These are phyloP conservation scores for Sebastes diaconus DNA, from an alignment of 2,797 vertebrate species.

Conservation along the genomic window DNA sequence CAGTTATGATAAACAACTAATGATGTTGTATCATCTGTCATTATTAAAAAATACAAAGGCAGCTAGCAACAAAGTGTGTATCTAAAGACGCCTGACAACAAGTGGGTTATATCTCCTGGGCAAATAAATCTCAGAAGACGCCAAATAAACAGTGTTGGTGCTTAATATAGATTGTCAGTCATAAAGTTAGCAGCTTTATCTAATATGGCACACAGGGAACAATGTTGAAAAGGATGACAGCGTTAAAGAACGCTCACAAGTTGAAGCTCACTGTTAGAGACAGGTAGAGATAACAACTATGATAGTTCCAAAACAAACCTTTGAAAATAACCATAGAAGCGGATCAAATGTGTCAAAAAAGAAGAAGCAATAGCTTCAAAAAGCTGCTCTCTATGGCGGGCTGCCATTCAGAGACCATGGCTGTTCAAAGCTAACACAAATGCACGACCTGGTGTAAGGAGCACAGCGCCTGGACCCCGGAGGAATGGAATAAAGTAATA, in stretches of 20 bases:
- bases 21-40: background rate
- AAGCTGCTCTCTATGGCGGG: background rate
- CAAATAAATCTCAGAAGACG: background rate
- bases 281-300: background rate
- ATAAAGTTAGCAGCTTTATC: background rate
- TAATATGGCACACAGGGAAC: background rate
- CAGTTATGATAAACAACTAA: background rate
- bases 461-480: slow-evolving; percentile 4
- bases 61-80: background rate
- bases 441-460: background rate
- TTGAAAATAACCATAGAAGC: background rate
- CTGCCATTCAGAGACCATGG: background rate
- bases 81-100: background rate
- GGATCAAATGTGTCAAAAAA: background rate
- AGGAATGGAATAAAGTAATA: slow-evolving; percentile 12
- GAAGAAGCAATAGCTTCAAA: background rate
- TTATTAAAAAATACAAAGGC: background rate
- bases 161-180: background rate
- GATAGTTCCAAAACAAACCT: background rate
- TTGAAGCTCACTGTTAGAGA: background rate
- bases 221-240: background rate
- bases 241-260: background rate
- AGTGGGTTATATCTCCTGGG: background rate
- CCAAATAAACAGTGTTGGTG: background rate
- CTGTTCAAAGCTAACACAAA: slow-evolving; percentile 9